Percentiles rank a stretch among this genome's conserved stretches.
Evolutionary conservation across 2,888 invertebrate genomes (phyloP).

Genomic region (Pachydiplax longipennis): DNA sequence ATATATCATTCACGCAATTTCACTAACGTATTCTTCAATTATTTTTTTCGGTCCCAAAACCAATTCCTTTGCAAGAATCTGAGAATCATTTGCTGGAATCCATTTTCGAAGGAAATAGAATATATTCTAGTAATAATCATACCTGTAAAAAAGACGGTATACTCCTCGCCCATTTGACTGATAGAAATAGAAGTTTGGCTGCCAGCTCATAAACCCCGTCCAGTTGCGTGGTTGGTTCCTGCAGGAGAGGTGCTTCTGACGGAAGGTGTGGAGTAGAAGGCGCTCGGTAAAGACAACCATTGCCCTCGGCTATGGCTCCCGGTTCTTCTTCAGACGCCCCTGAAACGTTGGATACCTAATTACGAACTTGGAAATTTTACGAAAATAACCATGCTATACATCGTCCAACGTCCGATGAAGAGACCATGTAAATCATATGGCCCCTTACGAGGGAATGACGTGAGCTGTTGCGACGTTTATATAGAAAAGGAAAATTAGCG

Average conservation of each 20-base stretch:
- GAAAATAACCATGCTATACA: background rate
- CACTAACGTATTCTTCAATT: no score
- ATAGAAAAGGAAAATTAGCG: no score
- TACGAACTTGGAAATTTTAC: background rate
- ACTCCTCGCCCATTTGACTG: constrained; percentile 81
- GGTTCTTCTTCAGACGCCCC: background rate
- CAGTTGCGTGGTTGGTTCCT: constrained; percentile 46
- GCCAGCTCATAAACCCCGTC: constrained; percentile 75
- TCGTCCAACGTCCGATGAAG: no score
- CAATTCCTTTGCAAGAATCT: background rate
- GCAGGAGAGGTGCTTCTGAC: background rate
- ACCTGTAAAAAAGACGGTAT: constrained; percentile 79
- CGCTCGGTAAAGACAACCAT: background rate
- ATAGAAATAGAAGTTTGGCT: constrained; percentile 76
- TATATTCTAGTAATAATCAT: constrained; percentile 46
- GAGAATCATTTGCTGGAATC: background rate
- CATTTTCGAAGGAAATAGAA: no score
- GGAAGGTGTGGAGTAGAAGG: background rate
- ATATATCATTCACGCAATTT: no score
- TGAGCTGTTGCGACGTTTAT: no score
- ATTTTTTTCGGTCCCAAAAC: no score
- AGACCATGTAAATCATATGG: no score
- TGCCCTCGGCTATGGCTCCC: no score
- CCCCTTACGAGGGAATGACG: no score
- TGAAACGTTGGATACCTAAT: background rate